phyloP scores from a whole-genome alignment of 2,888 invertebrate species.

The Spisula subtruncata region DNA sequence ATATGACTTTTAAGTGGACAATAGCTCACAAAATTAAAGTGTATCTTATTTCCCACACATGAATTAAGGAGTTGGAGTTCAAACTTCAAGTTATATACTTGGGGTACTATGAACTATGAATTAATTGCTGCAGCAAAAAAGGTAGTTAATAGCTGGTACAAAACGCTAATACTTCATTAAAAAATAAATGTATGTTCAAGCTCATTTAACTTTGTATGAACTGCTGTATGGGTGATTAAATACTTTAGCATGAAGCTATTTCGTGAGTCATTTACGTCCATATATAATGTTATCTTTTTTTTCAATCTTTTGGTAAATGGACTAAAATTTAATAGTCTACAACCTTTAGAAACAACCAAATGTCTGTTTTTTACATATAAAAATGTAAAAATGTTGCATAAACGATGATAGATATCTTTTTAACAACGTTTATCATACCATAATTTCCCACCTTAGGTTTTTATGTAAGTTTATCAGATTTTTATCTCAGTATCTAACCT shows the following conservation, averaged over 20 bases:
- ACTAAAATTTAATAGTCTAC: background rate
- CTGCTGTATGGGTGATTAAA: background rate
- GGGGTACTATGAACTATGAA: too few relatives aligned
- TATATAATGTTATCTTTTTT: background rate
- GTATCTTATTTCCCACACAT: too few relatives aligned
- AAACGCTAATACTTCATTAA: too few relatives aligned
- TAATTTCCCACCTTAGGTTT: background rate
- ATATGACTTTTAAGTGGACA: too few relatives aligned
- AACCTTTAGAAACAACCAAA: background rate
- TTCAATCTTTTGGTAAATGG: background rate
- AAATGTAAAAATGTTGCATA: background rate
- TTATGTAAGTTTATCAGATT: background rate
- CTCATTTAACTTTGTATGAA: background rate
- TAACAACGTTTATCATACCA: background rate
- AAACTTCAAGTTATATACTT: too few relatives aligned
- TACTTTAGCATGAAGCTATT: background rate
- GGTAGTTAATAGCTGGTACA: too few relatives aligned
- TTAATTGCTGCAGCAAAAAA: too few relatives aligned
- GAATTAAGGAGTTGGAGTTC: too few relatives aligned
- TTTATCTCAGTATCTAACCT: background rate
- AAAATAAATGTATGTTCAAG: background rate
- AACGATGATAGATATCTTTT: background rate
- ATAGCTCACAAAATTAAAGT: too few relatives aligned
- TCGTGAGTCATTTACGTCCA: background rate
- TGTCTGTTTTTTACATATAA: background rate